Evolutionary conservation across 1,140 invertebrate species (phyloP).

Genomic region (Drosophila neocordata): DNA sequence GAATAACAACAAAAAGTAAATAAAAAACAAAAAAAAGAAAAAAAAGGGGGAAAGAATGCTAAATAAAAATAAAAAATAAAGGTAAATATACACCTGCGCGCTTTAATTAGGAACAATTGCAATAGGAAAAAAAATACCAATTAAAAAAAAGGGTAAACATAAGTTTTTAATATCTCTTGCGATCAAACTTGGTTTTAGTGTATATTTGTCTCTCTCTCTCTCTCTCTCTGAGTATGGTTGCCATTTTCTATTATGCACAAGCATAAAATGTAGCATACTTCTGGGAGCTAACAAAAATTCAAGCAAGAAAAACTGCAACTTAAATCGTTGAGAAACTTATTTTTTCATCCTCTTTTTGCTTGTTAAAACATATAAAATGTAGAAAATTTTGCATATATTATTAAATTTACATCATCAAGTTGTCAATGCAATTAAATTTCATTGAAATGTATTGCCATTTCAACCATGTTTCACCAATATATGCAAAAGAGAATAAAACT

Average conservation of each 20-base stretch:
- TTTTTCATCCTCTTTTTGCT: too few species aligned
- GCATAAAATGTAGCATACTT: neutral
- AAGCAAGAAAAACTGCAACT: too few species aligned
- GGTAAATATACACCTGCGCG: slow-evolving; percentile 1
- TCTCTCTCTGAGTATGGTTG: neutral
- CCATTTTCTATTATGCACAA: neutral
- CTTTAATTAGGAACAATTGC: neutral
- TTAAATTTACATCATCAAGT: too few species aligned
- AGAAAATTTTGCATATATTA: too few species aligned
- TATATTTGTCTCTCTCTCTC: too few species aligned
- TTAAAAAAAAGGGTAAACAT: neutral
- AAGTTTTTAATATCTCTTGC: neutral
- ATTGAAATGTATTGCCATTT: neutral
- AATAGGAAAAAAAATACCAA: neutral
- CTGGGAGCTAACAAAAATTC: neutral
- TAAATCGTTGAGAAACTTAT: too few species aligned
- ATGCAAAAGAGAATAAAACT: neutral
- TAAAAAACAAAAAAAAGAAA: neutral
- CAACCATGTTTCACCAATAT: neutral
- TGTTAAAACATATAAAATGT: too few species aligned
- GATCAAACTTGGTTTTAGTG: neutral
- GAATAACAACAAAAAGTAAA: neutral
- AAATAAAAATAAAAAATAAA: neutral
- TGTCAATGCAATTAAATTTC: neutral
- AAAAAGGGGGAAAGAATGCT: neutral